A percentile compares a stretch with the other conserved stretches of the same genome.
These are phyloP conservation scores for Danio albolineatus DNA, from an alignment of 2,797 vertebrate genomes.

Conservation along the genomic window DNA sequence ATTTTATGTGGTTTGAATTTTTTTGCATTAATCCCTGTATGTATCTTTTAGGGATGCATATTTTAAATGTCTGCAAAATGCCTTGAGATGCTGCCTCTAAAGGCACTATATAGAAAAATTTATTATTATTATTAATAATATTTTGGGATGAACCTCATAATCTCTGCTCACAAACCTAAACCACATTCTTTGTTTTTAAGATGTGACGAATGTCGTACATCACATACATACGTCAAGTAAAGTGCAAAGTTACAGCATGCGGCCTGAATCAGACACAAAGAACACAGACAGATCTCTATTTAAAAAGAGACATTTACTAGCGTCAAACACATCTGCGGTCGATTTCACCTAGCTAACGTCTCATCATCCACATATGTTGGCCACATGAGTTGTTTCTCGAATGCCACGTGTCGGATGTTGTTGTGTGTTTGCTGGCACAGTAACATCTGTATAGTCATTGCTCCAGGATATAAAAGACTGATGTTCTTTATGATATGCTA, in stretches of 20 bases:
- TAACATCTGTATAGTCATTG: slow-evolving; percentile 14
- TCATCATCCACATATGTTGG: slow-evolving; percentile 12
- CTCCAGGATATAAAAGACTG: background rate
- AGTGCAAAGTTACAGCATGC: slow-evolving; percentile 31
- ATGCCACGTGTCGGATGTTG: background rate
- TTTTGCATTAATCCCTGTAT: no score
- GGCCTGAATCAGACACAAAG: slow-evolving; percentile 20
- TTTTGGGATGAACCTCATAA: background rate
- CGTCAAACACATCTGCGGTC: slow-evolving; percentile 32
- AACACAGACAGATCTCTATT: slow-evolving; percentile 23
- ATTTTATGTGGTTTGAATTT: no score
- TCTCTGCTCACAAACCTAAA: background rate
- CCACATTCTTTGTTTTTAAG: background rate
- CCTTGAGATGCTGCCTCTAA: no score
- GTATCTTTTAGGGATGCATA: no score
- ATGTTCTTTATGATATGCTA: background rate
- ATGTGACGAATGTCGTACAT: slow-evolving; percentile 20
- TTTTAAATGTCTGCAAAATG: no score
- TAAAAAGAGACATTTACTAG: slow-evolving; percentile 16
- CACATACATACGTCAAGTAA: slow-evolving; percentile 1
- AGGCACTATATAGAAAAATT: no score
- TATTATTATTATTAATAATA: no score
- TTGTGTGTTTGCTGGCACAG: background rate
- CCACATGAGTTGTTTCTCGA: slow-evolving; percentile 16
- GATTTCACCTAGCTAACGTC: background rate